Percentiles rank a stretch among this genome's conserved stretches.
These are phyloP conservation scores for Ceyx erithaca DNA, from an alignment of 2,797 vertebrate genomes.

Conservation along the genomic window DNA sequence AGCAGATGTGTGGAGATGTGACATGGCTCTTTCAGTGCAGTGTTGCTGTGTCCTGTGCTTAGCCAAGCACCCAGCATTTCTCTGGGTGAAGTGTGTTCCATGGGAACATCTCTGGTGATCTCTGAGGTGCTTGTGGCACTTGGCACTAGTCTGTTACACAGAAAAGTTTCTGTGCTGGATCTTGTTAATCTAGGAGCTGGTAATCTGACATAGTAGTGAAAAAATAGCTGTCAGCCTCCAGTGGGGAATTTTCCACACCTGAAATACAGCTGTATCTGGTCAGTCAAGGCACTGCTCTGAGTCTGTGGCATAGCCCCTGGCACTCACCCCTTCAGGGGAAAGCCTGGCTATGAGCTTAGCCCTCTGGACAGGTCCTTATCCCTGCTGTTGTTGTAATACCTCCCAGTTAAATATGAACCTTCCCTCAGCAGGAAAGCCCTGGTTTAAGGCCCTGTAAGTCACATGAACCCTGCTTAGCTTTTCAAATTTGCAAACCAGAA, in stretches of 20 bases:
- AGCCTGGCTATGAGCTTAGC: background rate
- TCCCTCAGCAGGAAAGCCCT: background rate
- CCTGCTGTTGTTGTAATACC: background rate
- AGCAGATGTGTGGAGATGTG: background rate
- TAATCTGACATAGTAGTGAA: background rate
- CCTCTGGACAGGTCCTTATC: background rate
- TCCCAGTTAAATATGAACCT: background rate
- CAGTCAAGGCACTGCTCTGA: background rate
- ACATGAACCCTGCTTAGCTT: background rate
- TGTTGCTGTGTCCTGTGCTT: background rate
- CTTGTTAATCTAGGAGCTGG: background rate
- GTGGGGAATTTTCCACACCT: background rate
- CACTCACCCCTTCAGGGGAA: rapidly evolving
- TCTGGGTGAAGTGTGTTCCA: background rate
- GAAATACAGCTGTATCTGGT: background rate
- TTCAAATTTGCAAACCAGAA: background rate
- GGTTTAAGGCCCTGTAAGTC: background rate
- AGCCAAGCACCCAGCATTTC: background rate
- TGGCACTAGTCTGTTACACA: background rate
- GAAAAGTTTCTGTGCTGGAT: background rate
- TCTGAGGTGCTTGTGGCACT: background rate
- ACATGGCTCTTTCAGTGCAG: background rate
- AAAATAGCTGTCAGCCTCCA: background rate
- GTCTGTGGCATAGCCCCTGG: background rate
- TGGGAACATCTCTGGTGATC: background rate